phyloP scores from a whole-genome alignment of 1,140 invertebrate species.

The Drosophila elegans region DNA sequence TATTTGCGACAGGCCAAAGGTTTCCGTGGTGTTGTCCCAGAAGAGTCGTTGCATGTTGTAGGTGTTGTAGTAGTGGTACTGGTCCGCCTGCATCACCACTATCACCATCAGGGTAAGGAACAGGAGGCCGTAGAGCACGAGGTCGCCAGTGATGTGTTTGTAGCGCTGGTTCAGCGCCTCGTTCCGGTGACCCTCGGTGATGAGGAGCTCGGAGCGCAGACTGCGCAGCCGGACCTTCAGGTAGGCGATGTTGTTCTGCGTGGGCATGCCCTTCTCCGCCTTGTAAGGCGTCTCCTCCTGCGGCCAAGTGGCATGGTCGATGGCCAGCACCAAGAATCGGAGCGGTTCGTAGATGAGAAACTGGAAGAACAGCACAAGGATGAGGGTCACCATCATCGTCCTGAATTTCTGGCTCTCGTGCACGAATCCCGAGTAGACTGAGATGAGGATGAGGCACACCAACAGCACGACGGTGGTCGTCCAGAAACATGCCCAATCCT shows the following conservation, averaged over 20 bases:
- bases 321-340: conserved; percentile 16
- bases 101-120: conserved; percentile 44
- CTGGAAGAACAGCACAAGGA: conserved; percentile 32
- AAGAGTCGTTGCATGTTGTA: conserved; percentile 25
- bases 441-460: not conserved
- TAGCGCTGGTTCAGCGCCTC: conserved; percentile 54
- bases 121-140: conserved; percentile 49
- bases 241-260: conserved; percentile 28
- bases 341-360: conserved; percentile 36
- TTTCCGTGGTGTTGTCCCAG: conserved; percentile 7
- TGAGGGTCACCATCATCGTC: conserved; percentile 30
- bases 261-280: not conserved
- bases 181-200: conserved; percentile 56
- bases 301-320: conserved; percentile 56
- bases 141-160: conserved; percentile 44
- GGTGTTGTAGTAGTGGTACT: conserved; percentile 42
- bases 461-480: not conserved
- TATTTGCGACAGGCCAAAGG: conserved; percentile 35
- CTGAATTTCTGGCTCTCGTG: conserved; percentile 44
- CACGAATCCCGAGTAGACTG: conserved; percentile 21
- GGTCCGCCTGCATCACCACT: conserved; percentile 31
- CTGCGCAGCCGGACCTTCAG: conserved; percentile 40
- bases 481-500: not conserved
- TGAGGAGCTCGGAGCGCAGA: conserved; percentile 40
- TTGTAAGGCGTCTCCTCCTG: not conserved